Evolutionary conservation across 2,797 vertebrate species (phyloP), one percentile per base, ranked within the genome.

Genomic region (Melopsittacus undulatus): DNA sequence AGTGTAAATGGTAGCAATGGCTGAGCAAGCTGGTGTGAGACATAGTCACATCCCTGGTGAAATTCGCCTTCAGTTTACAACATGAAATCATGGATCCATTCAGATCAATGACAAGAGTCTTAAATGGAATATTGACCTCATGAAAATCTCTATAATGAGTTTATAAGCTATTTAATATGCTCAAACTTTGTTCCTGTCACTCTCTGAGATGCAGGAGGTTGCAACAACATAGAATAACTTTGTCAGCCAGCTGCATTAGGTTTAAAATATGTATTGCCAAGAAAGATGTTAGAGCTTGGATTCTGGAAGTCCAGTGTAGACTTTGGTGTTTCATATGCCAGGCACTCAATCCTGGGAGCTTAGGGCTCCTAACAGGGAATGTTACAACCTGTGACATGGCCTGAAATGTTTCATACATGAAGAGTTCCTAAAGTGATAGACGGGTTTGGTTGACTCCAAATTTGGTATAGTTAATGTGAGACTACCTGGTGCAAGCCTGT

Each of bases 331-430:
- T 74, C 78, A 67, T 8, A 4, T 6, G 9, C 20, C n/a, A 11
- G 13, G 2, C 17, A 15, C 46, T 74, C 86, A 77, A 2, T 20
- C n/a, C 40, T 38, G 51, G n/a, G n/a, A 51, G 26, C 27, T 0
- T 40, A n/a, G 18, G 52, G 18, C 15, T 62, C 0, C 0, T 45
- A 40, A 38, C 19, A 24, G 48, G 30, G 34, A 49, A 11, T 27
- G 36, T 20, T 56, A 29, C 21, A 34, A 2, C n/a, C 32, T 42
- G 13, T 20, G 14, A 7, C 10, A 3, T 12, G 26, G 23, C 7
- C 26, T 5, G 8, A 40, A 83, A 38, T 34, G 26, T 66, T 34
- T 5, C 13, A 12, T 2, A 78, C 38, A 2, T 22, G 13, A 3
- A 27, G 70, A 63, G 36, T 32, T 87, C n/a, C 81, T 46, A 9